Conservation (phyloP, 2,888 invertebrate species). For the Dryococelus australis region DNA sequence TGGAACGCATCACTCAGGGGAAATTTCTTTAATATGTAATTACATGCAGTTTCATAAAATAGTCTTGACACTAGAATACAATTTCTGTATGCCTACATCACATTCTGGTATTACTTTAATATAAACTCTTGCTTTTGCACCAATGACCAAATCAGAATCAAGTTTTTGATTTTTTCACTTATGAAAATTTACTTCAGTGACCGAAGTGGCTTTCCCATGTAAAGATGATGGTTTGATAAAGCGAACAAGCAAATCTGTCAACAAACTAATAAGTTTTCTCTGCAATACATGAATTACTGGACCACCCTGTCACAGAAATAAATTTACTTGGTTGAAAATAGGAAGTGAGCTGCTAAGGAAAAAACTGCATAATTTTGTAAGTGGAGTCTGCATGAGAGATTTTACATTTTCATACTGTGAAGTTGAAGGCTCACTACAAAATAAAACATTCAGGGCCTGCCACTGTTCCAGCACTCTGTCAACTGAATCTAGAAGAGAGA, state of each 20-base stretch:
- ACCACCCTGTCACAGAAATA: not conserved
- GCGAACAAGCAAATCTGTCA: not conserved
- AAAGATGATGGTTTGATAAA: not conserved
- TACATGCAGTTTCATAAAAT: not conserved
- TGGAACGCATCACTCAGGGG: not conserved
- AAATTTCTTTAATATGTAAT: not conserved
- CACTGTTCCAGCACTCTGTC: not conserved
- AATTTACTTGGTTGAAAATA: not conserved
- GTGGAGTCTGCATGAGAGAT: not conserved
- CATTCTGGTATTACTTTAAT: not conserved
- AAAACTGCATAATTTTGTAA: not conserved
- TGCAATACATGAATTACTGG: not conserved
- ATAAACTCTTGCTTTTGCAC: not conserved
- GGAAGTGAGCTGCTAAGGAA: not conserved
- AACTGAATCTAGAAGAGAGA: slow-evolving; percentile 9
- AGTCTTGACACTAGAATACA: not conserved
- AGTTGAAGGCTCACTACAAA: slow-evolving; percentile 16
- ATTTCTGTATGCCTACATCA: not conserved
- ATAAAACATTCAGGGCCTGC: not conserved
- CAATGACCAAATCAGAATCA: not conserved
- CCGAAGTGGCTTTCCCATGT: not conserved
- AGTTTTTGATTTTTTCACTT: not conserved
- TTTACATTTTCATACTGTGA: slow-evolving; percentile 1
- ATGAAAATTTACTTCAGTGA: not conserved
- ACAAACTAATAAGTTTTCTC: not conserved